Conservation (phyloP, 2,113 vertebrate genomes). For the Gopherus flavomarginatus region DNA sequence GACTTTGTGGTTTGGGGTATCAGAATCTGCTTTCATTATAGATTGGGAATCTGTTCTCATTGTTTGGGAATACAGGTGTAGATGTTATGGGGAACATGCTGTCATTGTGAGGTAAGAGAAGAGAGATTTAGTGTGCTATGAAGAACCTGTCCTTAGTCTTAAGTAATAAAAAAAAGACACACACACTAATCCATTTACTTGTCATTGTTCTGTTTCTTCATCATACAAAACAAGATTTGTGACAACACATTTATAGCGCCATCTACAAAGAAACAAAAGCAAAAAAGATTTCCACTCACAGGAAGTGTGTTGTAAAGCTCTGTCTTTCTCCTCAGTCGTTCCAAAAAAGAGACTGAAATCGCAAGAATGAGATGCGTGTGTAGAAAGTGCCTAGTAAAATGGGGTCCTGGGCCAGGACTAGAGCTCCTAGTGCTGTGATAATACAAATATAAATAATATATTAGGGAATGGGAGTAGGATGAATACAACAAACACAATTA, state of each 20-base stretch:
- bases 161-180: neutral
- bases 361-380: neutral
- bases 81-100: neutral
- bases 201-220: neutral
- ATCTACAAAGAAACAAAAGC: neutral
- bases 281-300: neutral
- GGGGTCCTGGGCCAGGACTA: no score
- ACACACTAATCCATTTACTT: neutral
- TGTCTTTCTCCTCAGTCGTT: neutral
- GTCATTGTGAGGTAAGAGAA: neutral
- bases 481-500: neutral
- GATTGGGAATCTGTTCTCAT: neutral
- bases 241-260: neutral
- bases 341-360: neutral
- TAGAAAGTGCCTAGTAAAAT: no score
- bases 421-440: no score
- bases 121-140: neutral
- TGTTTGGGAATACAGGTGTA: neutral
- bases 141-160: neutral
- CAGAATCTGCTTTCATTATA: neutral
- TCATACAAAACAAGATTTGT: neutral
- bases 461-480: neutral
- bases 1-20: neutral
- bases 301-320: neutral
- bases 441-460: neutral